Percentiles rank a stretch among this genome's conserved stretches.
Conservation (phyloP, 2,888 invertebrate genomes). For the Diloba caeruleocephala region DNA sequence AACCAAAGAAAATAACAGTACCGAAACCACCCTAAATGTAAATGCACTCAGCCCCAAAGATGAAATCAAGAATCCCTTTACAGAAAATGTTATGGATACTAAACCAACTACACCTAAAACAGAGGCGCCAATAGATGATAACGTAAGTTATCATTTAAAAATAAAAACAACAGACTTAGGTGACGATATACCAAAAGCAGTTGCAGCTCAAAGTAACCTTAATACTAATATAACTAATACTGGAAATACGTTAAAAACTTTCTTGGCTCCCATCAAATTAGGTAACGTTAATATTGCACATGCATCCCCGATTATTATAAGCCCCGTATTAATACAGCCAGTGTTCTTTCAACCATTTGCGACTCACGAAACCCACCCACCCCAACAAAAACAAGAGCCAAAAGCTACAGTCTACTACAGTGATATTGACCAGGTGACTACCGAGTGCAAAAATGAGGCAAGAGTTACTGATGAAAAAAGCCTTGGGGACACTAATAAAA, state of each 20-base stretch:
- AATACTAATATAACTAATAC: conserved; percentile 48
- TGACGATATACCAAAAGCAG: conserved; percentile 46
- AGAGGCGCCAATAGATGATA: conserved; percentile 65
- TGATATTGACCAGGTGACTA: conserved; percentile 77
- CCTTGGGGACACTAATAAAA: conserved; percentile 56
- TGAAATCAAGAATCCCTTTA: conserved; percentile 48
- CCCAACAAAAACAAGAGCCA: conserved; percentile 45
- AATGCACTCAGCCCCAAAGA: conserved; percentile 13
- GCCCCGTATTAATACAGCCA: conserved; percentile 80
- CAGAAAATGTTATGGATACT: conserved; percentile 30
- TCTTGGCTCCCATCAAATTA: conserved; percentile 73
- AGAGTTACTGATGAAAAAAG: conserved; percentile 36
- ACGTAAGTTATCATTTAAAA: conserved; percentile 82
- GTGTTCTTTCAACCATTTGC: conserved; percentile 69
- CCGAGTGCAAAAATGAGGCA: conserved; percentile 48
- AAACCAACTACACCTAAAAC: conserved; percentile 30
- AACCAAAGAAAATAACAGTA: conserved; percentile 31
- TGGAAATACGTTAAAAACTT: conserved; percentile 65
- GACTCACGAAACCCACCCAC: conserved; percentile 15
- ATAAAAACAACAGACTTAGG: conserved; percentile 77
- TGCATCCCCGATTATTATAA: conserved; percentile 75
- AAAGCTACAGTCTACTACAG: conserved; percentile 77
- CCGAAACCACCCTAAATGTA: conserved; percentile 10
- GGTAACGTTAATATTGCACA: conserved; percentile 63
- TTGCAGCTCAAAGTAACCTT: conserved; percentile 47